Base-by-base conservation (phyloP, 2,113 vertebrate genomes). In the Tetraodon nigroviridis region DNA sequence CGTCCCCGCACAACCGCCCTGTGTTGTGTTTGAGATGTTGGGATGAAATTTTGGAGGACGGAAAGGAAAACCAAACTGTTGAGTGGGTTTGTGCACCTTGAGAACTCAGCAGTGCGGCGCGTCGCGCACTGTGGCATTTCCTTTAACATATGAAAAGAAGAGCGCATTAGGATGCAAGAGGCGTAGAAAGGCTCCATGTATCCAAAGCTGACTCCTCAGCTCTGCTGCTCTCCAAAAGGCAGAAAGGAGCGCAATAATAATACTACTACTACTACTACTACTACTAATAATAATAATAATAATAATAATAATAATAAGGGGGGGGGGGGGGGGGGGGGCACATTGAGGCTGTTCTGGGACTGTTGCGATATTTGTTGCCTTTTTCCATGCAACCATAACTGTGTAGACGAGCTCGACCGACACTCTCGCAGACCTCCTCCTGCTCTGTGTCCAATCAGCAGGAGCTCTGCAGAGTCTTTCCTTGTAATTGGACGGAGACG, bases 371-470 rank as follows among this genome's bases (percentile, higher is more conserved):
- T 51, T 51, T 64, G 37, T 55, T 69, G 49, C 52, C 48, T 66
- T 74, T 58, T 66, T 66, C 48, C n/a, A 18, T 20, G 46, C 46
- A n/a, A 48, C n/a, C 51, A 24, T 55, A 77, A 81, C 75, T 18
- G 49, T 57, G 58, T 73, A 63, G 60, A 66, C 64, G 13, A 63
- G 73, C 70, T 65, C 67, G 5, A 22, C 48, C 6, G 10, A 21
- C 48, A 12, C 48, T 1, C 46, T 7, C 48, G 20, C 48, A 14
- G 89, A 90, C 80, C 87, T 86, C 67, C 90, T 86, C 87, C 79
- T 79, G 72, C 86, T 80, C 87, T 75, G 89, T 71, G 78, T 86
- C 94, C 94, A 95, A 95, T 95, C 91, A 90, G 90, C 90, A 49
- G 89, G 84, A 82, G 81, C 84, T 88, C 81, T 64, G 84, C 90